A percentile compares a stretch with the other conserved stretches of the same genome.
phyloP scores from a whole-genome alignment of 2,113 vertebrate genomes.

The Edolisoma coerulescens region DNA sequence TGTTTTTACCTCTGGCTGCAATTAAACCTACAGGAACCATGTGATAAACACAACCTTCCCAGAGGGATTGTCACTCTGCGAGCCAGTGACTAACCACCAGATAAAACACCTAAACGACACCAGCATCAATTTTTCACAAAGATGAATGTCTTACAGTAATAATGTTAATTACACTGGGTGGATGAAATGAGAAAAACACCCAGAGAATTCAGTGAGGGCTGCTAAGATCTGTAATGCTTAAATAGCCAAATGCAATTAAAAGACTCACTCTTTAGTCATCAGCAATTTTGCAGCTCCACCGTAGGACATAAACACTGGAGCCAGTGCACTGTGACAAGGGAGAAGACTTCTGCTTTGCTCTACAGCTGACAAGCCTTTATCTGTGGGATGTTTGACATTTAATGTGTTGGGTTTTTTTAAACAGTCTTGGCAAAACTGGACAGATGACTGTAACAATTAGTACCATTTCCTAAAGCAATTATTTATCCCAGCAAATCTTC shows the following conservation, averaged over 20 bases:
- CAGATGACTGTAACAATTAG: neutral
- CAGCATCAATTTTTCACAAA: slow-evolving; percentile 22
- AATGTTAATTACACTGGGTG: slow-evolving; percentile 49
- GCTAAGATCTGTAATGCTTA: slow-evolving; percentile 22
- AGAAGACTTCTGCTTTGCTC: slow-evolving; percentile 35
- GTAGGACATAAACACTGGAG: neutral
- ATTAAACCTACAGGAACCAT: slow-evolving; percentile 31
- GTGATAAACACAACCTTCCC: slow-evolving; percentile 18
- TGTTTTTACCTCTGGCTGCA: slow-evolving; percentile 25
- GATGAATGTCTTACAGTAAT: slow-evolving; percentile 44
- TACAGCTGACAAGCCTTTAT: neutral
- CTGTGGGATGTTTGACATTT: neutral
- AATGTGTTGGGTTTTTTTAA: rapidly evolving
- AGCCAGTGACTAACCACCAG: neutral
- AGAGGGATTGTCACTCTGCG: neutral
- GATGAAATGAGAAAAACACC: slow-evolving; percentile 37
- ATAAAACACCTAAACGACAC: slow-evolving; percentile 20
- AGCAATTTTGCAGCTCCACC: neutral
- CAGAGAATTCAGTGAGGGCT: slow-evolving; percentile 13
- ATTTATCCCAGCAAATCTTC: neutral
- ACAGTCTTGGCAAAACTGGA: neutral
- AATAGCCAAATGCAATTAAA: slow-evolving; percentile 48
- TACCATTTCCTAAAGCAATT: neutral
- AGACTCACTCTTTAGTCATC: slow-evolving; percentile 41
- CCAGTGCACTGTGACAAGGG: slow-evolving; percentile 26